These are phyloP conservation scores for Phataginus tricuspis DNA, from an alignment of 2,797 vertebrate species.

Conservation along the genomic window DNA sequence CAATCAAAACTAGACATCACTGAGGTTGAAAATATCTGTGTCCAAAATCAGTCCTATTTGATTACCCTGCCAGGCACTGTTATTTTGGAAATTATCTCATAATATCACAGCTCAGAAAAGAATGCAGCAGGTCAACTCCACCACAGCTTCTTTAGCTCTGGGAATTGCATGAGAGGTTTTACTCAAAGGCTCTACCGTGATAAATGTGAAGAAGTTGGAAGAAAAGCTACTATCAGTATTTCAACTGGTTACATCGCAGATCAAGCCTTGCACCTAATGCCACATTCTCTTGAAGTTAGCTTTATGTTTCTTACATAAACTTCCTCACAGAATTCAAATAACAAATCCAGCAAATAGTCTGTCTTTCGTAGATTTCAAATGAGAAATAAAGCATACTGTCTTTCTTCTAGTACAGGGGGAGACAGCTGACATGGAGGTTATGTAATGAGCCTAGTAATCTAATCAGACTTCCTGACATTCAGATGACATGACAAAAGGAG, in stretches of 20 bases:
- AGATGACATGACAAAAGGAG: background rate
- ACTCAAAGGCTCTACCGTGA: constrained; percentile 56
- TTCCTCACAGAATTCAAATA: background rate
- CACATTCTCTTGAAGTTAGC: background rate
- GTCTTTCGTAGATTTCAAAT: constrained; percentile 8
- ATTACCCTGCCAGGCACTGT: constrained; percentile 72
- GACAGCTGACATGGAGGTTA: background rate
- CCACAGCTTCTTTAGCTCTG: constrained; percentile 44
- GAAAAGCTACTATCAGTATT: background rate
- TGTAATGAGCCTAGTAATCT: background rate
- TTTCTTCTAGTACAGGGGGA: background rate
- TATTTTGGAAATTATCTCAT: constrained; percentile 79
- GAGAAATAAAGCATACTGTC: background rate
- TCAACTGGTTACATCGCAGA: background rate
- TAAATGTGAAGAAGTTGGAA: background rate
- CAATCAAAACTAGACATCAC: constrained; percentile 65
- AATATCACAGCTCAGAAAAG: constrained; percentile 73
- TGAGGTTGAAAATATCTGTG: constrained; percentile 74
- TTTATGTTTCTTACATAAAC: background rate
- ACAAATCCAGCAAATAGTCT: background rate
- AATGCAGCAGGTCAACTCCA: constrained; percentile 59
- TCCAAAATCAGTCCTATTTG: constrained; percentile 78
- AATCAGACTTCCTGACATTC: background rate
- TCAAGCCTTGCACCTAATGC: background rate
- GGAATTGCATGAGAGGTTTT: constrained; percentile 14